Percentiles rank a stretch among this genome's conserved stretches.
Evolutionary conservation across 2,797 vertebrate genomes (phyloP).

Genomic region (Sebastes wilsoni): DNA sequence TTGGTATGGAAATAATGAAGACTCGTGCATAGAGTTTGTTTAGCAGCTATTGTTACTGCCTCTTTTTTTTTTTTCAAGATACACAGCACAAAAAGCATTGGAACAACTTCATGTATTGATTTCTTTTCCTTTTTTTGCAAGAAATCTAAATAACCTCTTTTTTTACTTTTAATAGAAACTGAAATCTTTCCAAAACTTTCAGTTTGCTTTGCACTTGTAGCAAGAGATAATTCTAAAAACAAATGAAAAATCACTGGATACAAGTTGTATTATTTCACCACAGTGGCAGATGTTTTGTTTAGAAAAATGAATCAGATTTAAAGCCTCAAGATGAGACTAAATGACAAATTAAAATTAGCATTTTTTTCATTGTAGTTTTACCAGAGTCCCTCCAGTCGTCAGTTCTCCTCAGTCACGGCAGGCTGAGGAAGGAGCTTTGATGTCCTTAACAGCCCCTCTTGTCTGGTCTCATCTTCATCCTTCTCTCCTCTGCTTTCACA

Average conservation of each 20-base stretch:
- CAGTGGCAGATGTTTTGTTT: background rate
- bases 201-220: background rate
- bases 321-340: background rate
- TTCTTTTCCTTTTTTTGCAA: background rate
- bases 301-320: background rate
- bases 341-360: background rate
- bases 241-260: background rate
- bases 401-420: background rate
- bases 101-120: constrained; percentile 18
- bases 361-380: background rate
- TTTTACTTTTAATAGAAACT: background rate
- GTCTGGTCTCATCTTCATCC: constrained; percentile 45
- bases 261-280: background rate
- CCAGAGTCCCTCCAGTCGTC: background rate
- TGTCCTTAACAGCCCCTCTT: constrained; percentile 20
- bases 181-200: background rate
- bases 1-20: constrained; percentile 55
- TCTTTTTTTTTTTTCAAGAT: constrained; percentile 9
- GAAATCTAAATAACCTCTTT: background rate
- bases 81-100: background rate
- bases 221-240: background rate
- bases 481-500: constrained; percentile 9
- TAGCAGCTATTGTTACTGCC: constrained; percentile 13
- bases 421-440: constrained; percentile 30
- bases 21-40: constrained; percentile 29